Conservation (phyloP, 2,888 invertebrate species). For the Fabriciana adippe region DNA sequence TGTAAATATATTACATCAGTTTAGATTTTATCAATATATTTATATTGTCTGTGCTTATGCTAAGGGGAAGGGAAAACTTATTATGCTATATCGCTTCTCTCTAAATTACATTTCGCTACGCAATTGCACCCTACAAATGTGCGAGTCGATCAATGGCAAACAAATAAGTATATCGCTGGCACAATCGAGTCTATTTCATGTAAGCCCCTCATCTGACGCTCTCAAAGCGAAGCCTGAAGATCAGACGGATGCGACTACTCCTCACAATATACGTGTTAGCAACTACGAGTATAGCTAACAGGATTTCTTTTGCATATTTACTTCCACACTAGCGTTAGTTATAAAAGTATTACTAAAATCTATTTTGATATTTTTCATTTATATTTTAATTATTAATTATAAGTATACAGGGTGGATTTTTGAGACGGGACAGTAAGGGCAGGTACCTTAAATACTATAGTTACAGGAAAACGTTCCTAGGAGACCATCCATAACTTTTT, state of each 20-base stretch:
- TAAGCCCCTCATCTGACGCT: conserved; percentile 64
- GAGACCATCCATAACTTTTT: too few species aligned
- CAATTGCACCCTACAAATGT: conserved; percentile 42
- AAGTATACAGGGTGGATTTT: too few species aligned
- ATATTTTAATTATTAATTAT: background rate
- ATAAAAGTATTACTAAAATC: background rate
- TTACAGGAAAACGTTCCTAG: too few species aligned
- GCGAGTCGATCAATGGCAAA: conserved; percentile 70
- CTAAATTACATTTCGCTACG: conserved; percentile 45
- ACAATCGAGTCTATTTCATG: conserved; percentile 64
- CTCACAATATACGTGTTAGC: conserved; percentile 30
- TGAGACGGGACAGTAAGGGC: too few species aligned
- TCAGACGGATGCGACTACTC: conserved; percentile 52
- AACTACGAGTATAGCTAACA: conserved; percentile 27
- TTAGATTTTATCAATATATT: too few species aligned
- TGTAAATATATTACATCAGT: too few species aligned
- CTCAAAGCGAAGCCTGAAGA: conserved; percentile 70
- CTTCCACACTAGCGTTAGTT: too few species aligned
- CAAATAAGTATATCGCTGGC: conserved; percentile 72
- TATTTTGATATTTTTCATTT: background rate
- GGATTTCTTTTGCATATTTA: conserved; percentile 29
- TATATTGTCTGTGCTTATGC: background rate
- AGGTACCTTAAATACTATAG: too few species aligned
- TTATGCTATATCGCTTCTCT: conserved; percentile 37
- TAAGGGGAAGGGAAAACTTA: conserved; percentile 1